phyloP scores from a whole-genome alignment of 2,113 vertebrate species.

The Myotis lucifugus region DNA sequence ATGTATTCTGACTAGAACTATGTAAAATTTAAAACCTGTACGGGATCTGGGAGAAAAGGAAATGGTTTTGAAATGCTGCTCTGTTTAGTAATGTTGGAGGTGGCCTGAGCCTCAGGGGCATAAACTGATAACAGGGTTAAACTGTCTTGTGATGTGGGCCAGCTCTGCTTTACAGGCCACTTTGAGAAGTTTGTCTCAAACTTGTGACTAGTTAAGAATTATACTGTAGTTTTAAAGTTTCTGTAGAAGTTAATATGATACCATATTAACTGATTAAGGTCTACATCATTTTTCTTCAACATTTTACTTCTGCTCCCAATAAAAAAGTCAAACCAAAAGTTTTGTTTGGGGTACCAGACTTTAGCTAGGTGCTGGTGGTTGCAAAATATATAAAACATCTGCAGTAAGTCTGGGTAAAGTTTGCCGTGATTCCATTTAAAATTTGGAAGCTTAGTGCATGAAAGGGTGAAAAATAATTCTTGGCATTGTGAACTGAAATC shows the following conservation, averaged over 20 bases:
- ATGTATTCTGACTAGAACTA: background rate
- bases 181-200: background rate
- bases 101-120: background rate
- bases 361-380: background rate
- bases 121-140: background rate
- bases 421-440: background rate
- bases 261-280: constrained; percentile 13
- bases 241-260: constrained; percentile 39
- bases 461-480: background rate
- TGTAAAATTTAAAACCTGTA: background rate
- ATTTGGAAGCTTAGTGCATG: background rate
- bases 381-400: background rate
- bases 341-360: constrained; percentile 10
- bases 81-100: background rate
- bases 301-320: background rate
- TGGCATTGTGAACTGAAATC: background rate
- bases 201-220: constrained; percentile 52
- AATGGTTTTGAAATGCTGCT: background rate
- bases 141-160: background rate
- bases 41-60: constrained; percentile 23
- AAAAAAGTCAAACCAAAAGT: background rate
- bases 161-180: background rate
- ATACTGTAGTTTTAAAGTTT: constrained; percentile 7
- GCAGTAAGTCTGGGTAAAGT: background rate
- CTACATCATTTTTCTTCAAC: background rate